Evolutionary conservation across 2,797 vertebrate genomes (phyloP).

Genomic region (Saxicola maurus): DNA sequence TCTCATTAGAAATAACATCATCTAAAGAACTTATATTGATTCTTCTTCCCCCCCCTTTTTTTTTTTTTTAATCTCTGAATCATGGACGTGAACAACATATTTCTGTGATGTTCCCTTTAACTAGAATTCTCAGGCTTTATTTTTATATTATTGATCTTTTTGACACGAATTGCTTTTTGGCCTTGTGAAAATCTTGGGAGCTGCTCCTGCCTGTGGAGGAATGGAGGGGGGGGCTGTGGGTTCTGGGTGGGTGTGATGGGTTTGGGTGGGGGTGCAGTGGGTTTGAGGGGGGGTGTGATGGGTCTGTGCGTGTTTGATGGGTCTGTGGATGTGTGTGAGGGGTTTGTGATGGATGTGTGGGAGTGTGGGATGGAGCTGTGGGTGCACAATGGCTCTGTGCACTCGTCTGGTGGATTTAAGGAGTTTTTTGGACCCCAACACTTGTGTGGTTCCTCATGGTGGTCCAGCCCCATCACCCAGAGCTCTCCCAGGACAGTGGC

Average conservation of each 20-base stretch:
- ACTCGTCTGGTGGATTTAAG: background rate
- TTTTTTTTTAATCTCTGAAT: constrained; percentile 69
- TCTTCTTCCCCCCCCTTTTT: background rate
- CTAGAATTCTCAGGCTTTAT: constrained; percentile 71
- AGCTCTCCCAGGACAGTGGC: background rate
- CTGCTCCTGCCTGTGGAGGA: constrained; percentile 50
- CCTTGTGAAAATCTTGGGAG: constrained; percentile 55
- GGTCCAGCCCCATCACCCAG: background rate
- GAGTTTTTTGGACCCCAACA: fast-evolving
- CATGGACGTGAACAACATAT: constrained; percentile 72
- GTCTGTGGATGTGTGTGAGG: background rate
- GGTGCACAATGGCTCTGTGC: fast-evolving
- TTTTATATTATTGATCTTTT: constrained; percentile 74
- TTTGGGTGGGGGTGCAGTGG: background rate
- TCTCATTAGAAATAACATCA: constrained; percentile 79
- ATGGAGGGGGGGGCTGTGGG: background rate
- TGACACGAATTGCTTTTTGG: constrained; percentile 69
- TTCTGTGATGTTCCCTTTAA: constrained; percentile 72
- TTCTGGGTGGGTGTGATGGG: background rate
- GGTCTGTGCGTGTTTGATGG: fast-evolving
- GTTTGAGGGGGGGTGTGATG: fast-evolving
- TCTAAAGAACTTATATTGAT: constrained; percentile 75
- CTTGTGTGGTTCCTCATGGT: fast-evolving
- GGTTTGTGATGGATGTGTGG: too few relatives aligned
- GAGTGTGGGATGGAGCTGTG: background rate